Conservation (phyloP, 2,888 invertebrate species). For the Drosophila koepferae region DNA sequence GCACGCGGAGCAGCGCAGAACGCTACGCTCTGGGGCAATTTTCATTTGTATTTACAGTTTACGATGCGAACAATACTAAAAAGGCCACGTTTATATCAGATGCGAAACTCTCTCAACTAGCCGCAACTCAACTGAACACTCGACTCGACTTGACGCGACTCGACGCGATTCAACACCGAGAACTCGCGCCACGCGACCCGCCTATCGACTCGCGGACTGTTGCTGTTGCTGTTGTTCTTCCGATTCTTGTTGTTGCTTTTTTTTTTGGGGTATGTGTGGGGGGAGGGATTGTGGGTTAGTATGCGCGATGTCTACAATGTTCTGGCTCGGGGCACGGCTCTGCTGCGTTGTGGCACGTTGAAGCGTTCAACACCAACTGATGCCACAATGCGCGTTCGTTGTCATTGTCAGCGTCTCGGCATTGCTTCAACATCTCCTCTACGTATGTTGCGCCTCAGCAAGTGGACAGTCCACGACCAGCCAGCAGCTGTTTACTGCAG, state of each 20-base stretch:
- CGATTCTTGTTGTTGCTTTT: neutral
- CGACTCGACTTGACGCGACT: slow-evolving; percentile 4
- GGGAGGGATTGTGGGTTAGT: neutral
- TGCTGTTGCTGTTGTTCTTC: neutral
- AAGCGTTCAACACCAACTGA: slow-evolving; percentile 81
- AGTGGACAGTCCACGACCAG: slow-evolving; percentile 33
- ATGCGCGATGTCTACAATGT: slow-evolving; percentile 17
- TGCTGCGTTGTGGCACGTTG: slow-evolving; percentile 73
- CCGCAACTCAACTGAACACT: slow-evolving; percentile 10
- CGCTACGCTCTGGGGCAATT: slow-evolving; percentile 47
- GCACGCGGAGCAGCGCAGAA: slow-evolving; percentile 6
- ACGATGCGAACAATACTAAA: slow-evolving; percentile 29
- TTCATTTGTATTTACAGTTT: slow-evolving; percentile 52
- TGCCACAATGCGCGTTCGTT: slow-evolving; percentile 29
- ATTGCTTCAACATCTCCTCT: slow-evolving; percentile 29
- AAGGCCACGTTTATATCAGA: slow-evolving; percentile 22
- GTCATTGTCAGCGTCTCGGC: slow-evolving; percentile 32
- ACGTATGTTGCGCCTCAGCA: neutral
- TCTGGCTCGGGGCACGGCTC: slow-evolving; percentile 26
- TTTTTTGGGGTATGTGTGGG: neutral
- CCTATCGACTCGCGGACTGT: slow-evolving; percentile 14
- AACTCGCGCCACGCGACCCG: slow-evolving; percentile 13
- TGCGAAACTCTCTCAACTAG: slow-evolving; percentile 16
- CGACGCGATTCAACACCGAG: slow-evolving; percentile 1
- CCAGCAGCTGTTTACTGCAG: slow-evolving; percentile 17